These are phyloP conservation scores for Orientallactaga bullata DNA, from an alignment of 2,113 vertebrate species.

Conservation along the genomic window DNA sequence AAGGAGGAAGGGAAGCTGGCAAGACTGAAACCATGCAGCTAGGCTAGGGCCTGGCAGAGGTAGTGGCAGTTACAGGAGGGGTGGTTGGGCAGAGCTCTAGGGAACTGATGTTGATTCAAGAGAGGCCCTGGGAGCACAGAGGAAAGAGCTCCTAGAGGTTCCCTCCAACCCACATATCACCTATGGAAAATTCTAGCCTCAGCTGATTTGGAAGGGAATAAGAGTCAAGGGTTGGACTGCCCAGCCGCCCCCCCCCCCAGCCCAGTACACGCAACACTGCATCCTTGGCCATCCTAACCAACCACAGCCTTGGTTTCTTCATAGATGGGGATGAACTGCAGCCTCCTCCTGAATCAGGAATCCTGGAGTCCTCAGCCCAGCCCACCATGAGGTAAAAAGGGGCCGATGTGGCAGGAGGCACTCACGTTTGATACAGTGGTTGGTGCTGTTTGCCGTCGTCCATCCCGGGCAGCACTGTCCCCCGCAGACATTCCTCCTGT, in stretches of 20 bases:
- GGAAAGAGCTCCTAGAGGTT: neutral
- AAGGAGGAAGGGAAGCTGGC: neutral
- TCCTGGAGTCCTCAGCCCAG: neutral
- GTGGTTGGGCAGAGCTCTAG: neutral
- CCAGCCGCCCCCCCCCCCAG: neutral
- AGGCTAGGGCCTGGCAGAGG: neutral
- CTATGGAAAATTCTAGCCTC: neutral
- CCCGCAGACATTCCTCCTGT: constrained; percentile 96
- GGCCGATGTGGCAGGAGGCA: constrained; percentile 52
- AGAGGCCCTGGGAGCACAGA: neutral
- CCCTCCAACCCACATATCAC: neutral
- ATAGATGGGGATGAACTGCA: neutral
- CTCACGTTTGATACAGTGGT: constrained; percentile 97
- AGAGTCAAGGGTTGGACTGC: neutral
- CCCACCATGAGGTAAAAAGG: accelerated
- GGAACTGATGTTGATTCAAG: neutral
- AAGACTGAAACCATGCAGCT: neutral
- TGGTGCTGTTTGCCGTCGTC: constrained; percentile 94
- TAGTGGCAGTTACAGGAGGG: neutral
- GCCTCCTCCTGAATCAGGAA: neutral
- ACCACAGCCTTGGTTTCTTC: neutral
- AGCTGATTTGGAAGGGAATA: neutral
- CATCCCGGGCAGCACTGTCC: constrained; percentile 97
- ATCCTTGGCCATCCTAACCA: neutral
- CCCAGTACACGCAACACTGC: neutral